Conservation (phyloP, 2,888 invertebrate species). For the Zaprionus bogoriensis region DNA sequence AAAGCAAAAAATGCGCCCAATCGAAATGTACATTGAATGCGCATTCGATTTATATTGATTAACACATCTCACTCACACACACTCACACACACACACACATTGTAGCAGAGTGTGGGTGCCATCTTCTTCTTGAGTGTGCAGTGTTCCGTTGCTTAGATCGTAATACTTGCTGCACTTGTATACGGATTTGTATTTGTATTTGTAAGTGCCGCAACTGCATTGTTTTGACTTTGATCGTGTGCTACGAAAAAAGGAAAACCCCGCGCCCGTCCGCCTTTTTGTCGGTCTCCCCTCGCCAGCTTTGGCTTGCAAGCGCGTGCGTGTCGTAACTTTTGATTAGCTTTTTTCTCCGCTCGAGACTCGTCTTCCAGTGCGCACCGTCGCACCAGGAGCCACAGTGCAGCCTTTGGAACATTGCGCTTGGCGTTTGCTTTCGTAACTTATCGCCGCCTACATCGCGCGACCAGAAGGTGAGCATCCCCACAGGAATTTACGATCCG, state of each 20-base stretch:
- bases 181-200: conserved; percentile 6
- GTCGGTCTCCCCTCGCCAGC: background rate
- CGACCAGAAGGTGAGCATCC: conserved; percentile 50
- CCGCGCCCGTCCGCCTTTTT: background rate
- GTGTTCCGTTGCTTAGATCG: conserved; percentile 38
- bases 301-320: conserved; percentile 57
- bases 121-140: conserved; percentile 21
- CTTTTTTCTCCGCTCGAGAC: conserved; percentile 24
- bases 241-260: conserved; percentile 4
- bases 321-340: conserved; percentile 79
- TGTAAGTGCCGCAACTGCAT: conserved; percentile 63
- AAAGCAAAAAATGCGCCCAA: conserved; percentile 38
- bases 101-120: conserved; percentile 36
- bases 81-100: conserved; percentile 14
- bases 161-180: background rate
- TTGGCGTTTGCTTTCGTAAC: conserved; percentile 51
- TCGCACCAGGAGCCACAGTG: conserved; percentile 34
- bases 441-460: conserved; percentile 74
- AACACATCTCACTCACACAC: conserved; percentile 53
- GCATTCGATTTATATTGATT: conserved; percentile 59
- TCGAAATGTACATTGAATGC: conserved; percentile 51
- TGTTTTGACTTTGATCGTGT: conserved; percentile 70
- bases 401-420: conserved; percentile 57
- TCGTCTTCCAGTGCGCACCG: conserved; percentile 40
- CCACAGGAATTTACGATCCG: conserved; percentile 44